These are phyloP conservation scores for Sakesphorus luctuosus DNA, from an alignment of 2,113 vertebrate species.

Conservation along the genomic window DNA sequence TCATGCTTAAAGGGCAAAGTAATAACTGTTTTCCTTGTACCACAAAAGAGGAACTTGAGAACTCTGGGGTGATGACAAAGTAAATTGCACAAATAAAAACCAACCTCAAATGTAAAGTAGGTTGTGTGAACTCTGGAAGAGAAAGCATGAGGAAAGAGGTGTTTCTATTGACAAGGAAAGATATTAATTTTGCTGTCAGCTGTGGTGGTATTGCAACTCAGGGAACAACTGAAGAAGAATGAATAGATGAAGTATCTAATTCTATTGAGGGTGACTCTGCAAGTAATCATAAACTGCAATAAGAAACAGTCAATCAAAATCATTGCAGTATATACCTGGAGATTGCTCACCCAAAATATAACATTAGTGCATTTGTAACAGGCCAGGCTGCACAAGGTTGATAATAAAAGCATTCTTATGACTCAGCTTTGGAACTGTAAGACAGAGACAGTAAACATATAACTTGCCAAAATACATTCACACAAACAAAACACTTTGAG, in stretches of 20 bases:
- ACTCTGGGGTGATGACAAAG: neutral
- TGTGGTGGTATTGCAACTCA: conserved; percentile 13
- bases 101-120: conserved; percentile 4
- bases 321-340: neutral
- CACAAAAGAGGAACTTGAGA: conserved; percentile 19
- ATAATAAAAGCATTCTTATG: neutral
- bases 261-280: neutral
- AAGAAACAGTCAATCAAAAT: conserved; percentile 39
- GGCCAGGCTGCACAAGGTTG: neutral
- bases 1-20: conserved; percentile 16
- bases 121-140: conserved; percentile 5
- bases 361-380: conserved; percentile 24
- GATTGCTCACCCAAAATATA: conserved; percentile 2
- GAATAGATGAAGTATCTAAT: conserved; percentile 36
- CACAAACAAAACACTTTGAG: neutral
- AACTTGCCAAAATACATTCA: neutral
- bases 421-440: neutral
- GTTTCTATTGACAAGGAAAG: conserved; percentile 28
- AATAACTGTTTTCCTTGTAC: conserved; percentile 6
- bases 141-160: neutral
- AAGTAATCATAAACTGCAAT: conserved; percentile 26
- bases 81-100: conserved; percentile 26
- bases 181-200: conserved; percentile 55
- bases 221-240: conserved; percentile 34
- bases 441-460: neutral